Conservation (phyloP, 2,888 invertebrate species). For the Lamellibrachia columna region DNA sequence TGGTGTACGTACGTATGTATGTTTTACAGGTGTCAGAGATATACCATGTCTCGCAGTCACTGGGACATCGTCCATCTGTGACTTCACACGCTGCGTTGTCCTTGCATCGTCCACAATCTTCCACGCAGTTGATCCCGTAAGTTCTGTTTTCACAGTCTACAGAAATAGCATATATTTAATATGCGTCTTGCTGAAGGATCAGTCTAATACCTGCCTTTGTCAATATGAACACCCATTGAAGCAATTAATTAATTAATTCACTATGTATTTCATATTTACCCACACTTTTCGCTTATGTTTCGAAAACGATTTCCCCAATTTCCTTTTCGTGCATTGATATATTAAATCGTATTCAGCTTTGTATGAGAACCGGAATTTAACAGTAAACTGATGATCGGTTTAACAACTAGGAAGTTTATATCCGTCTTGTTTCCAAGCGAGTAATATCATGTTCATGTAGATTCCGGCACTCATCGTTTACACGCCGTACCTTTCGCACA, state of each 20-base stretch:
- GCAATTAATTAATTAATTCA: not conserved
- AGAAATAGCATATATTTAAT: not conserved
- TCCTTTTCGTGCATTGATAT: not conserved
- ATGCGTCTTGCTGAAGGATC: not conserved
- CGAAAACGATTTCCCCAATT: not conserved
- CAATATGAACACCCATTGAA: not conserved
- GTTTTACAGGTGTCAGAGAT: not conserved
- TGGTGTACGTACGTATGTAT: not conserved
- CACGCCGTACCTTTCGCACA: not conserved
- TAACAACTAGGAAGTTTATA: not conserved
- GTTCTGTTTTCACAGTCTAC: not conserved
- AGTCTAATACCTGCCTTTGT: not conserved
- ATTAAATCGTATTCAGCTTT: no score
- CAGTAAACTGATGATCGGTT: no score
- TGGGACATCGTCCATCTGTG: not conserved
- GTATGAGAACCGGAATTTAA: no score
- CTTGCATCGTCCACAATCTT: not conserved
- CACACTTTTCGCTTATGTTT: not conserved
- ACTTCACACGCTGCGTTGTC: not conserved
- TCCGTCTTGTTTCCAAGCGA: not conserved
- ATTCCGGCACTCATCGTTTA: not conserved
- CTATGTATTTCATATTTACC: not conserved
- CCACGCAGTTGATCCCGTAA: not conserved
- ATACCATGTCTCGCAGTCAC: not conserved
- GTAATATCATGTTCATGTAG: not conserved